Base-by-base conservation (phyloP, 1,140 invertebrate species). In the Zaprionus vittiger region DNA sequence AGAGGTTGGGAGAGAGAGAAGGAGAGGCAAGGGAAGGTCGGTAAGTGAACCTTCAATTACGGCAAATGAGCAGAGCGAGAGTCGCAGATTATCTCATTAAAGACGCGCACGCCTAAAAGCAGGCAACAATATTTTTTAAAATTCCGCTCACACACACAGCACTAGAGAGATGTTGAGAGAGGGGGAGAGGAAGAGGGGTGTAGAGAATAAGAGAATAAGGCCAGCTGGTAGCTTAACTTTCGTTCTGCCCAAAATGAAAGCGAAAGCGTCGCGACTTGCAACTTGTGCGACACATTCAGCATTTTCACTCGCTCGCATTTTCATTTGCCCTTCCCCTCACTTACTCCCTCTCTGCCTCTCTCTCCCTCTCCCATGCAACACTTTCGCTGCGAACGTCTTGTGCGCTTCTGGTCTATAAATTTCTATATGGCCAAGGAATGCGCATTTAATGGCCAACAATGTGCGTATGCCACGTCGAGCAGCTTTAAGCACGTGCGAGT, bases 11-110 rank as follows among this genome's bases (percentile, higher is more conserved):
- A 76, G 56, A 56, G 62, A 38, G 49, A 60, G 60, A 66, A 38
- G 55, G 64, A 69, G 62, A 60, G 55, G 41, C 2, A 22, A 60
- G 55, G 41, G 73, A 34, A n/a, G 28, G 55, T 54, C 76, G 75
- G 84, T 75, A 81, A 87, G 89, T 91, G 87, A 91, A 82, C 73
- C 87, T 91, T 91, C 87, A 91, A 91, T 91, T 91, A 91, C 77
- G 73, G 73, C 91, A 91, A 91, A 87, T 83, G 83, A 83, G 81
- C 66, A 56, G 81, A 57, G 81, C 59, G 72, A 72, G 59, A 70
- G 81, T 59, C 87, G 79, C 72, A 91, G 83, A 91, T 91, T 91
- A 91, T 91, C 89, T 91, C 87, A 91, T 91, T 91, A 91, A 89
- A 87, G 73, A 63, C 59, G 64, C 66, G 68, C 71, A 66, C 68